A percentile compares a stretch with the other conserved stretches of the same genome.
Evolutionary conservation across 2,888 invertebrate genomes (phyloP).

Genomic region (Endotricha flammealis): DNA sequence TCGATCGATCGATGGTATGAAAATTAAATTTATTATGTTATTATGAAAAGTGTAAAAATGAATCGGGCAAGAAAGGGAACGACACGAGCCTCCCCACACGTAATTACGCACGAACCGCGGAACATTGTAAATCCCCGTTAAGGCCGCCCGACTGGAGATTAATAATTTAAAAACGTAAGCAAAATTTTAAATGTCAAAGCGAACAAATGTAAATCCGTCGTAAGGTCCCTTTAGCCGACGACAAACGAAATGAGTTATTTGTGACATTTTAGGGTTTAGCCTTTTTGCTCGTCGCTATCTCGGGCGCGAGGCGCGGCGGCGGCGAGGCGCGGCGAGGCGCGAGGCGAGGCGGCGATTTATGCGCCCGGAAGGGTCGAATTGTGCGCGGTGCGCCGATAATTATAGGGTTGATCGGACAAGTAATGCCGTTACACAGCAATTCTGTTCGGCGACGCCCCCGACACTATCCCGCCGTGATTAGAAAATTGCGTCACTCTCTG

Average conservation of each 20-base stretch:
- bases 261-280: slow-evolving; percentile 14
- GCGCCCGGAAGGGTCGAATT: slow-evolving; percentile 9
- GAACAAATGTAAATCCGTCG: slow-evolving; percentile 8
- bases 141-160: not conserved
- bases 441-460: too few species aligned
- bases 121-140: not conserved
- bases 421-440: not conserved
- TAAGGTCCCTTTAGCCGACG: slow-evolving; percentile 7
- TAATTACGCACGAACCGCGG: slow-evolving; percentile 1
- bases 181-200: slow-evolving; percentile 7
- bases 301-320: slow-evolving; percentile 3
- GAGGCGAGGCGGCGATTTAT: slow-evolving; percentile 5
- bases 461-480: not conserved
- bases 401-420: slow-evolving; percentile 13
- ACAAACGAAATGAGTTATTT: slow-evolving; percentile 20
- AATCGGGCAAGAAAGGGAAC: too few species aligned
- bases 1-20: too few species aligned
- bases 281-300: slow-evolving; percentile 11
- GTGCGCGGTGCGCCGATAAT: slow-evolving; percentile 10
- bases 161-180: slow-evolving; percentile 3
- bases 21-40: too few species aligned
- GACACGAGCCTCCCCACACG: too few species aligned
- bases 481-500: not conserved
- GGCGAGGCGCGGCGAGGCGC: slow-evolving; percentile 1
- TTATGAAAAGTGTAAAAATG: too few species aligned